Percentiles rank a stretch among this genome's conserved stretches.
Conservation (phyloP, 2,797 vertebrate species). For the Echeneis naucrates region DNA sequence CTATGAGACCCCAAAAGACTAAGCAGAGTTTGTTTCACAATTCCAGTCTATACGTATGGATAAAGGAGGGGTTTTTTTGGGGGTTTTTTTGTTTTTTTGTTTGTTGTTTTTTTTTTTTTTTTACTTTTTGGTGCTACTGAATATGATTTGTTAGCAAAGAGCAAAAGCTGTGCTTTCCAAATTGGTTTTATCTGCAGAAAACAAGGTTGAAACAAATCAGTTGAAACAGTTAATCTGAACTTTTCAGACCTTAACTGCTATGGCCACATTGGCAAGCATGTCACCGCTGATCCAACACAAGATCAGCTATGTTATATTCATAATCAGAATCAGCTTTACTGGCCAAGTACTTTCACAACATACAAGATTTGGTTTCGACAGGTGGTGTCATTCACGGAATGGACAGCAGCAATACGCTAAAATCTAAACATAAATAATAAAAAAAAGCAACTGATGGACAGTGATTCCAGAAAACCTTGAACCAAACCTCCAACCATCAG, state of each 20-base stretch:
- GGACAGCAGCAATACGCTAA: no score
- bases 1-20: background rate
- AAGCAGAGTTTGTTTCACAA: background rate
- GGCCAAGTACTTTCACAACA: no score
- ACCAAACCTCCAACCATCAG: background rate
- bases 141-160: background rate
- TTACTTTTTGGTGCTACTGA: background rate
- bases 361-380: no score
- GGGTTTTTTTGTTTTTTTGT: background rate
- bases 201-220: constrained; percentile 11
- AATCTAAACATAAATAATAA: no score
- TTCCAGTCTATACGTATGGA: background rate
- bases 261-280: constrained; percentile 10
- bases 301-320: background rate
- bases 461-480: background rate
- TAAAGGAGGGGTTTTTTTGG: background rate
- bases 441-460: background rate
- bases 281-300: constrained; percentile 1
- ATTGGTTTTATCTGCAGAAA: constrained; percentile 27
- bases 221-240: constrained; percentile 31
- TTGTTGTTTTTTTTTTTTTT: background rate
- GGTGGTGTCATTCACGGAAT: no score
- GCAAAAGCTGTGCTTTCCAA: constrained; percentile 4
- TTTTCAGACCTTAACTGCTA: constrained; percentile 12
- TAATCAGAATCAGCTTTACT: no score